Conservation (phyloP, 2,888 invertebrate genomes). For the Eupeodes luniger region DNA sequence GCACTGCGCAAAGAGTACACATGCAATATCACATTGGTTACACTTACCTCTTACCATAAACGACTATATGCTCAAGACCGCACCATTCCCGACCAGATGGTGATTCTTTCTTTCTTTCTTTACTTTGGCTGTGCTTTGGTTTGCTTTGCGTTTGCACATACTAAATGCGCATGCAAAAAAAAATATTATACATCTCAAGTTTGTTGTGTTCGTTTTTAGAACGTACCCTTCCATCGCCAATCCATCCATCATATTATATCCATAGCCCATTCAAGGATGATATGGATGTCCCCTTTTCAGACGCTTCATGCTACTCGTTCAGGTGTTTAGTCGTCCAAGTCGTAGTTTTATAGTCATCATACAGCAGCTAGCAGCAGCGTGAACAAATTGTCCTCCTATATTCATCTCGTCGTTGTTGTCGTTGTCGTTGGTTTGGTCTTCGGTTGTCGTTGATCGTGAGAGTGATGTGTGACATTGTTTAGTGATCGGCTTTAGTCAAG, state of each 20-base stretch:
- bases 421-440: not conserved
- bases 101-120: slow-evolving; percentile 22
- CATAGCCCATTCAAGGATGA: slow-evolving; percentile 71
- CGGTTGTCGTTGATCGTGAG: not conserved
- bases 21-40: slow-evolving; percentile 60
- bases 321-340: slow-evolving; percentile 61
- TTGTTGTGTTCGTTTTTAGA: not conserved
- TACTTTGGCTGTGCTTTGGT: not conserved
- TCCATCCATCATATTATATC: slow-evolving; percentile 55
- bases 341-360: slow-evolving; percentile 31
- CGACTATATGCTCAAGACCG: slow-evolving; percentile 47
- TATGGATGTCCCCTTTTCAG: slow-evolving; percentile 63
- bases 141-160: not conserved
- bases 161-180: slow-evolving; percentile 59
- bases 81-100: slow-evolving; percentile 60
- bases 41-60: slow-evolving; percentile 68
- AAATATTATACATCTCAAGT: slow-evolving; percentile 16
- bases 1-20: slow-evolving; percentile 41
- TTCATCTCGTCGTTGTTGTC: not conserved
- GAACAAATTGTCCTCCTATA: slow-evolving; percentile 71
- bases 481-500: slow-evolving; percentile 59
- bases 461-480: slow-evolving; percentile 73
- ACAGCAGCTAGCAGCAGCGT: slow-evolving; percentile 61
- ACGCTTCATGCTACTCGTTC: slow-evolving; percentile 63
- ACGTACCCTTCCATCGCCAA: slow-evolving; percentile 28